Evolutionary conservation across 2,113 vertebrate species (phyloP), one percentile per base, ranked within the genome.

Genomic region (Entelurus aequoreus): DNA sequence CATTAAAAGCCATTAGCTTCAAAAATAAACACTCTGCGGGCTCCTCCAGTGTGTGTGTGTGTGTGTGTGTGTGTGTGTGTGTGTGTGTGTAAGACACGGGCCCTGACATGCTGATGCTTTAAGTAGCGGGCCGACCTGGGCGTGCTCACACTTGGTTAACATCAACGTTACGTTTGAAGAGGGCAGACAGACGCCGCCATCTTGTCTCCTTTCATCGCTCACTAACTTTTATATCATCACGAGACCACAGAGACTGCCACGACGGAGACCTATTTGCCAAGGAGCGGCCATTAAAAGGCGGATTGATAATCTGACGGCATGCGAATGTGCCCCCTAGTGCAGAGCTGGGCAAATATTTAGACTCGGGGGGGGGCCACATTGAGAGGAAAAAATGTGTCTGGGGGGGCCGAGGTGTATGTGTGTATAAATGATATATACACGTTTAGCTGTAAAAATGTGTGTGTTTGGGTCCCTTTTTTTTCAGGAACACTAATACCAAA

Each of bases 1-100:
- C 88, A 91, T 92, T 92, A 91, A 91, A 89, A 88, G 71, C 87
- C 88, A 89, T 90, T 90, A 85, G 81, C 78, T 76, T 89, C 63
- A 75, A 84, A 89, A 88, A 67, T 81, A 87, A 88, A 86, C 81
- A 81, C 78, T 63, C 75, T 63, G 69, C 28, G 66, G 70, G 66
- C 75, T 82, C 68, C 65, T 55, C 63, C 50, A 52, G 2, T 8
- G 2, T n/a, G 54, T 15, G 37, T 37, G 36, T 16, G 37, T 53
- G 15, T 38, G 37, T 40, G 54, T 61, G 37, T 53, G 15, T 38
- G 37, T 40, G 54, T 61, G 7, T 9, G 5, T 16, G 54, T n/a
- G 54, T 61, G 7, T 9, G 5, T 16, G 54, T n/a, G 54, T 61
- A 68, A 75, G 79, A 84, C 87, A 89, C 77, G 44, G 63, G 70